phyloP scores from a whole-genome alignment of 35 echinoderm and acorn worm genomes.

The Ptychodera flava region DNA sequence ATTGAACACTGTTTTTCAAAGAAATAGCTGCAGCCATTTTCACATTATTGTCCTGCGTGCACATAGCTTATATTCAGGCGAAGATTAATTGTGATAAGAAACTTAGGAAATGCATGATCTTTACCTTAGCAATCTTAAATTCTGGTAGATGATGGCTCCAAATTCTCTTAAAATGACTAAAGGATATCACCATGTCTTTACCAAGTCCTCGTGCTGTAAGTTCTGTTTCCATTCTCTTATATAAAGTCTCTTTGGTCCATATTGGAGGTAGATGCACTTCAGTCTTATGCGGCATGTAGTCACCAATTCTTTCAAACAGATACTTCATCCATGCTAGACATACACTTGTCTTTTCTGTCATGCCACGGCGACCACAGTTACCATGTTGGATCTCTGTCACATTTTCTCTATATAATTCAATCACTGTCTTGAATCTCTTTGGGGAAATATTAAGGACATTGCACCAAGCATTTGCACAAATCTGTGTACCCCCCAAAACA shows the following conservation, averaged over 20 bases:
- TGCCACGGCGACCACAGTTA: not conserved
- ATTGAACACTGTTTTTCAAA: too few species aligned
- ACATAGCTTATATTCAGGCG: too few species aligned
- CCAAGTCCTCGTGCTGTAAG: not conserved
- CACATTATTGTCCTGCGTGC: too few species aligned
- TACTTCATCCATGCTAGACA: constrained; percentile 26
- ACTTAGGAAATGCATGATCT: too few species aligned
- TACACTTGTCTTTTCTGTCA: not conserved
- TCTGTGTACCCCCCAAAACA: not conserved
- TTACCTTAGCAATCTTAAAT: not conserved
- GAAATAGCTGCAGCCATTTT: too few species aligned
- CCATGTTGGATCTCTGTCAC: constrained; percentile 5
- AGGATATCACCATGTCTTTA: not conserved
- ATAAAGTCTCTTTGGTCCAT: constrained; percentile 18
- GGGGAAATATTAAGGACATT: constrained; percentile 11
- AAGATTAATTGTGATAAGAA: too few species aligned
- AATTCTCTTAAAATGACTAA: not conserved
- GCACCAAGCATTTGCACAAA: constrained; percentile 26
- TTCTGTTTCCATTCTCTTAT: constrained; percentile 22
- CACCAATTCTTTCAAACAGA: constrained; percentile 20
- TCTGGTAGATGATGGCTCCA: not conserved
- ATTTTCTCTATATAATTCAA: not conserved
- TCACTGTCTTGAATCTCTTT: constrained; percentile 4
- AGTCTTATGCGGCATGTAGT: constrained; percentile 38
- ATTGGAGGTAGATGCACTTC: constrained; percentile 17